Evolutionary conservation across 2,113 vertebrate species (phyloP).

Genomic region (Caretta caretta): DNA sequence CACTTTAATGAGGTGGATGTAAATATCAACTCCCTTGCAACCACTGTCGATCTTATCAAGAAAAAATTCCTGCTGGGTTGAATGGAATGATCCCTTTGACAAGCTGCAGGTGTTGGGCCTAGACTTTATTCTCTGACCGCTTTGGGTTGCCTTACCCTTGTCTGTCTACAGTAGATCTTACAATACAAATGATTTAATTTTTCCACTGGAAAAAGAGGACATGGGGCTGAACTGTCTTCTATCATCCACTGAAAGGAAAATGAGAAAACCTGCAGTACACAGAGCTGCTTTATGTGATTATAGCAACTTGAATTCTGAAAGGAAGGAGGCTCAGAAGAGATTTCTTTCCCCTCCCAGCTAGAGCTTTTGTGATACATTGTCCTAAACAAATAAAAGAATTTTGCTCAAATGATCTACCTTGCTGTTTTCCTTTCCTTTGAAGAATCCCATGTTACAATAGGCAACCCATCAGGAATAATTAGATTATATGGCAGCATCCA

Average conservation of each 20-base stretch:
- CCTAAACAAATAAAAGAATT: slow-evolving; percentile 78
- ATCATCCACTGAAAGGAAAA: slow-evolving; percentile 63
- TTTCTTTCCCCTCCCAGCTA: slow-evolving; percentile 70
- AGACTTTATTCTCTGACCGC: slow-evolving; percentile 48
- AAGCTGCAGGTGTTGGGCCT: slow-evolving; percentile 64
- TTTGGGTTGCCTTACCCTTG: slow-evolving; percentile 48
- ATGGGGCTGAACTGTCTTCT: slow-evolving; percentile 67
- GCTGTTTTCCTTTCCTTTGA: slow-evolving; percentile 77
- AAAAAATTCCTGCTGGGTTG: slow-evolving; percentile 56
- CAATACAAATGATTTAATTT: slow-evolving; percentile 67
- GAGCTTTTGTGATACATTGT: slow-evolving; percentile 75
- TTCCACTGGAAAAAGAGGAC: slow-evolving; percentile 53
- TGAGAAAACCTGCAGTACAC: slow-evolving; percentile 69
- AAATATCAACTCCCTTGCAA: slow-evolving; percentile 67
- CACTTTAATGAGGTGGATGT: slow-evolving; percentile 74
- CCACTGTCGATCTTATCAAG: slow-evolving; percentile 10
- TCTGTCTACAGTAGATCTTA: slow-evolving; percentile 66
- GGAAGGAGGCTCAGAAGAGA: slow-evolving; percentile 69
- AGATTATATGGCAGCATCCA: slow-evolving; percentile 74
- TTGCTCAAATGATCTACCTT: slow-evolving; percentile 76
- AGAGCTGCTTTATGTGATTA: slow-evolving; percentile 59
- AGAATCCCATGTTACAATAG: slow-evolving; percentile 62
- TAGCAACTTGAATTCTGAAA: slow-evolving; percentile 63
- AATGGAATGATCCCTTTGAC: slow-evolving; percentile 63
- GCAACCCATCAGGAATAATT: slow-evolving; percentile 77